These are phyloP conservation scores for Gobio occitaniae DNA, from an alignment of 2,797 vertebrate genomes.

Conservation along the genomic window DNA sequence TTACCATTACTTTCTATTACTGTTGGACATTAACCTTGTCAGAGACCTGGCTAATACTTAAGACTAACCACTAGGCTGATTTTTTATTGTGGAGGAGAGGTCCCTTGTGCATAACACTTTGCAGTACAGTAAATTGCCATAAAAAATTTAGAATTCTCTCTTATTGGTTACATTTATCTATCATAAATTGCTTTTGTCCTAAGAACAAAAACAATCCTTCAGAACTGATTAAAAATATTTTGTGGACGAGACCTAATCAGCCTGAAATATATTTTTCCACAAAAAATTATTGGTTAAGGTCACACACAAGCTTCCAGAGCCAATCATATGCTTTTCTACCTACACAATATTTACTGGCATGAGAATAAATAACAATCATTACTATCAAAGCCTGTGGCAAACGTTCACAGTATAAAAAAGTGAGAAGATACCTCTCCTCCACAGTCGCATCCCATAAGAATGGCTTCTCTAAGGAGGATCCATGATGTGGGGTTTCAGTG, in stretches of 20 bases:
- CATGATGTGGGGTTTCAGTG: conserved; percentile 66
- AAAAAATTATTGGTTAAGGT: background rate
- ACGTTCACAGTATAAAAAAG: conserved; percentile 28
- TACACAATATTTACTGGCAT: conserved; percentile 12
- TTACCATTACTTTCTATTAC: conserved; percentile 66
- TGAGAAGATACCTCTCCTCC: conserved; percentile 57
- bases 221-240: background rate
- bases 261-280: conserved; percentile 20
- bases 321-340: background rate
- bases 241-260: background rate
- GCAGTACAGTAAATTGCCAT: conserved; percentile 35
- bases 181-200: background rate
- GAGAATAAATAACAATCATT: conserved; percentile 3
- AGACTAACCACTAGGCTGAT: conserved; percentile 51
- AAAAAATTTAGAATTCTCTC: conserved; percentile 16
- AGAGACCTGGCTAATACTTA: conserved; percentile 58
- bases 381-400: background rate
- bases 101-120: conserved; percentile 46
- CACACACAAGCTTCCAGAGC: background rate
- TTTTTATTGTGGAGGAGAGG: conserved; percentile 59
- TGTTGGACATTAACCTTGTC: conserved; percentile 63
- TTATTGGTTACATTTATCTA: conserved; percentile 39
- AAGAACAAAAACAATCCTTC: background rate
- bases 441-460: conserved; percentile 40
- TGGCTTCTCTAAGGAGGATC: conserved; percentile 48